Base-by-base conservation (phyloP, 2,888 invertebrate genomes). In the Ormyrus rosae region DNA sequence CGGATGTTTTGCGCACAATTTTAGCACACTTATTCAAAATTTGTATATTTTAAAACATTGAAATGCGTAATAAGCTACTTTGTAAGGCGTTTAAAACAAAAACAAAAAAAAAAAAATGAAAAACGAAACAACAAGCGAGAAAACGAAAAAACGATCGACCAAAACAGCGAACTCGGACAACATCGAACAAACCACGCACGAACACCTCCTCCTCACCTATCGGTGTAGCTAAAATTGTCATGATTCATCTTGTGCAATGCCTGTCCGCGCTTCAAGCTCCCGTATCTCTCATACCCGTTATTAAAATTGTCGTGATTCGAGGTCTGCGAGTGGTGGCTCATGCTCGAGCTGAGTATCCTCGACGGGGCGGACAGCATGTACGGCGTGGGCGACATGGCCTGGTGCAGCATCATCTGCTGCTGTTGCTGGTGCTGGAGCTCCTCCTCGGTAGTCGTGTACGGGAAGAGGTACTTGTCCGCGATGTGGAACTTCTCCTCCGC, bases 391-490 rank as follows among this genome's bases (percentile, higher is more conserved):
- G 90, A 91, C 10, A 88, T 85, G 0, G 90, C 89, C 72, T 89
- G 89, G 73, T 71, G 70, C 0, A 55, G 6, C 8, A 55, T 61
- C 6, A 45, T 50, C 53, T 75, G 72, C n/a, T 69, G 68, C 2
- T 61, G 73, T 13, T 67, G 68, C 5, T 46, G 68, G 4, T 55
- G 60, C 19, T 77, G 77, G 5, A 72, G 53, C 10, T 70, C 74
- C 6, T 90, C 90, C 73, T 90, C 90, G 90, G 91, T 89, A 92
- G 95, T 95, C 85, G 96, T 96, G 87, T 96, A 96, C 0, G 96
- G 96, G 86, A 96, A 96, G 82, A 95, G 92, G 90, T 96, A 97
- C 92, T 95, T 95, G 86, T 96, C 96, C 79, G 94, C 94, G 10
- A 94, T 89, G 84, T 93, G 94, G 86, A 95, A 95, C 56, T 89